Conservation (phyloP, 2,113 vertebrate species). For the Phalacrocorax pelagicus region DNA sequence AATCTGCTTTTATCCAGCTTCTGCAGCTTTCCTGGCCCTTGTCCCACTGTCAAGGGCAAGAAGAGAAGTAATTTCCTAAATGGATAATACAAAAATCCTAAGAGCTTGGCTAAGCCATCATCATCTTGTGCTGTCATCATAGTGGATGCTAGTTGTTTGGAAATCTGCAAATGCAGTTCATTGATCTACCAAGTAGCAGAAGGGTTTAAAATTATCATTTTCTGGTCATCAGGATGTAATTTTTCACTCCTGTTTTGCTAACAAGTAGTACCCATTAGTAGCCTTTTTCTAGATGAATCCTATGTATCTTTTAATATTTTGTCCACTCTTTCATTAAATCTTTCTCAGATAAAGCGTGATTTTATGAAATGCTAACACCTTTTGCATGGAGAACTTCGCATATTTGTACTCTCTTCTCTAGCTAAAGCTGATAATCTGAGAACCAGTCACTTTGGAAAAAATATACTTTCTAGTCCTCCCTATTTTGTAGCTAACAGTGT, state of each 20-base stretch:
- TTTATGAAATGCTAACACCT: background rate
- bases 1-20: background rate
- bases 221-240: background rate
- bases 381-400: background rate
- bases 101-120: background rate
- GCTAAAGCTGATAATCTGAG: background rate
- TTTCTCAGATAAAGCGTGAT: background rate
- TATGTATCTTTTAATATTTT: background rate
- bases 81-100: background rate
- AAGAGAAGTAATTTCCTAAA: conserved; percentile 8
- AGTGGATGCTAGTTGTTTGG: background rate
- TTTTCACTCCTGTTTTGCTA: background rate
- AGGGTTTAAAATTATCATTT: background rate
- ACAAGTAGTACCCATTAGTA: background rate
- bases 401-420: background rate
- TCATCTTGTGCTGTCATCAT: background rate
- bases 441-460: background rate
- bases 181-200: background rate
- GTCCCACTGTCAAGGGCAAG: background rate
- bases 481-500: background rate
- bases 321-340: background rate
- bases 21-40: background rate
- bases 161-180: background rate
- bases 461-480: background rate
- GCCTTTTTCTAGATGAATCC: background rate